Conservation (phyloP, 64 coral and sea anemone species). For the Catalaphyllia jardinei region DNA sequence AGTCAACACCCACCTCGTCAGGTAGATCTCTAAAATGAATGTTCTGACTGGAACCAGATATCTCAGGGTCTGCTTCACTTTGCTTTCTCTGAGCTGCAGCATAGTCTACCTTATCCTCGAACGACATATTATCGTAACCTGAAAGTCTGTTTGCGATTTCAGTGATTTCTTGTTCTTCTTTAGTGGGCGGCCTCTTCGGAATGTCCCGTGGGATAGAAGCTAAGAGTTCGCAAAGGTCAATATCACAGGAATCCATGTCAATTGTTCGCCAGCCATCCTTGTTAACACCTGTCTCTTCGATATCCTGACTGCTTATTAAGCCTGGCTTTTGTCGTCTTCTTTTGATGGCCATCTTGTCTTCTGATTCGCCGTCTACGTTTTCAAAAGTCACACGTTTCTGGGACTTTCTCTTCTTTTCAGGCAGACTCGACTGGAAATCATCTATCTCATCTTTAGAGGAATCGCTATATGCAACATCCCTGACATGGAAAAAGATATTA, state of each 20-base stretch:
- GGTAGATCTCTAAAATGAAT: not conserved
- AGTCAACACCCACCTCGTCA: not conserved
- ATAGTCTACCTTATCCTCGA: slow-evolving; percentile 45
- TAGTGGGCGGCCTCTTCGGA: slow-evolving; percentile 3
- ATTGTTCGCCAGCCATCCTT: not conserved
- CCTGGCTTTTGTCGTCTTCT: slow-evolving; percentile 11
- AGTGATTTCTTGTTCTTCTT: slow-evolving; percentile 41
- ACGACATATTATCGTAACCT: slow-evolving; percentile 62
- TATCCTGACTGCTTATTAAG: not conserved
- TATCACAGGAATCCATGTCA: slow-evolving; percentile 30
- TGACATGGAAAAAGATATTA: not conserved
- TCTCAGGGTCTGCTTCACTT: slow-evolving; percentile 14
- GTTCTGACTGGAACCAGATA: not conserved
- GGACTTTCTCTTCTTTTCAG: slow-evolving; percentile 31
- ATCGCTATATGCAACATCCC: slow-evolving; percentile 25
- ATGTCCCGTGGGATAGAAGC: slow-evolving; percentile 53
- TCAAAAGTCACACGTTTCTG: slow-evolving; percentile 67
- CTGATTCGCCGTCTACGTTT: slow-evolving; percentile 23
- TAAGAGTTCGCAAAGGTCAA: slow-evolving; percentile 61
- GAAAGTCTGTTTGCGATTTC: slow-evolving; percentile 55
- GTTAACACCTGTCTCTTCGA: not conserved
- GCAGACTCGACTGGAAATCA: not conserved
- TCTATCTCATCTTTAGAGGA: slow-evolving; percentile 32
- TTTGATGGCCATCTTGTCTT: not conserved
- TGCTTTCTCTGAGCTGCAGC: slow-evolving; percentile 27